Evolutionary conservation across 2,797 vertebrate species (phyloP).

Genomic region (Spinus olivaceus): DNA sequence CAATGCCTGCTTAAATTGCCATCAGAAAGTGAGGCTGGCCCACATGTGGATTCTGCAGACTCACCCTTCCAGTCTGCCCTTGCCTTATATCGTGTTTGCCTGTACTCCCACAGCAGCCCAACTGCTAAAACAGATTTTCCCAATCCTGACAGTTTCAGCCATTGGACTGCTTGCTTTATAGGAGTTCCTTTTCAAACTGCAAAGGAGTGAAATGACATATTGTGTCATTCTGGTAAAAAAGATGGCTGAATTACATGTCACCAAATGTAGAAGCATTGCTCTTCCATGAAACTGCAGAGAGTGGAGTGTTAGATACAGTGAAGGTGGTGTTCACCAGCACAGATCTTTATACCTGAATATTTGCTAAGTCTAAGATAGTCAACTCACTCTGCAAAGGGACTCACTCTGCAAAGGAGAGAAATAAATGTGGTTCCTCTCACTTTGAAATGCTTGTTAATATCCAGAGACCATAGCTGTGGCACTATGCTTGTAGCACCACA

Average conservation of each 20-base stretch:
- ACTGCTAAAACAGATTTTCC: not conserved
- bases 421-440: not conserved
- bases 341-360: not conserved
- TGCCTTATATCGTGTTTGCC: accelerated
- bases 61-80: too few relatives aligned
- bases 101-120: not conserved
- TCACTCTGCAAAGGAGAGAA: not conserved
- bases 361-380: not conserved
- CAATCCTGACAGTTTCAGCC: not conserved
- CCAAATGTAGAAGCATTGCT: not conserved
- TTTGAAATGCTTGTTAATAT: not conserved
- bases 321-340: not conserved
- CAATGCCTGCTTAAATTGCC: not conserved
- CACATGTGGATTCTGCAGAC: accelerated
- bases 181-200: not conserved
- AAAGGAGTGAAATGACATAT: not conserved
- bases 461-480: not conserved
- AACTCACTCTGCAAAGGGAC: not conserved
- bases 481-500: not conserved
- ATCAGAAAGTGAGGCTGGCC: not conserved
- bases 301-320: not conserved
- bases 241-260: not conserved
- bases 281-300: not conserved
- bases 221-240: not conserved
- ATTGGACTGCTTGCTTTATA: not conserved